Evolutionary conservation across 2,113 vertebrate genomes (phyloP).

Genomic region (Poicephalus meyeri): DNA sequence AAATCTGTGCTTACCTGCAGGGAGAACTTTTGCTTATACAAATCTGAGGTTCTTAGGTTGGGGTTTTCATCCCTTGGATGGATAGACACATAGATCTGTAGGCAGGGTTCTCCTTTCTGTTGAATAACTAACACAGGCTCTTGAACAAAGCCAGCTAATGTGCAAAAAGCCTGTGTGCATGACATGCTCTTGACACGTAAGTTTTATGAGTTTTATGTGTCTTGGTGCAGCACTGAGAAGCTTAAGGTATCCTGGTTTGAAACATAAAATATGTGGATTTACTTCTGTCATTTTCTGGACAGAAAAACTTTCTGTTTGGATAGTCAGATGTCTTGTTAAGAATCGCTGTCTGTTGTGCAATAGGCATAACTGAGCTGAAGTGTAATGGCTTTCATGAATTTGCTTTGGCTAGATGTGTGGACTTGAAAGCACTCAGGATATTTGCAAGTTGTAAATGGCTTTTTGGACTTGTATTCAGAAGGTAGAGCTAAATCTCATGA

Average conservation of each 20-base stretch:
- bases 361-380: neutral
- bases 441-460: neutral
- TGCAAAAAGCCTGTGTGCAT: neutral
- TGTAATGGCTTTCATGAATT: neutral
- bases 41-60: neutral
- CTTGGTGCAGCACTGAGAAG: neutral
- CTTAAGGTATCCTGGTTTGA: neutral
- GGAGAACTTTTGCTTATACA: neutral
- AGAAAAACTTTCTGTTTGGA: neutral
- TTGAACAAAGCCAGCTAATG: neutral
- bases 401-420: neutral
- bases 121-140: neutral
- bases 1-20: neutral
- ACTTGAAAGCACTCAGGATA: neutral
- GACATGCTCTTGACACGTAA: accelerated
- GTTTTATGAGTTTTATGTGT: neutral
- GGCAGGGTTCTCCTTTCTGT: neutral
- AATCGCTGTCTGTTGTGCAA: neutral
- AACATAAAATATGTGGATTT: neutral
- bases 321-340: neutral
- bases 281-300: neutral
- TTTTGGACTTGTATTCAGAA: neutral
- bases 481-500: neutral
- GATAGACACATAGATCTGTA: neutral
- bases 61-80: neutral